Evolutionary conservation across 2,888 invertebrate genomes (phyloP).

Genomic region (Tenodera sinensis): DNA sequence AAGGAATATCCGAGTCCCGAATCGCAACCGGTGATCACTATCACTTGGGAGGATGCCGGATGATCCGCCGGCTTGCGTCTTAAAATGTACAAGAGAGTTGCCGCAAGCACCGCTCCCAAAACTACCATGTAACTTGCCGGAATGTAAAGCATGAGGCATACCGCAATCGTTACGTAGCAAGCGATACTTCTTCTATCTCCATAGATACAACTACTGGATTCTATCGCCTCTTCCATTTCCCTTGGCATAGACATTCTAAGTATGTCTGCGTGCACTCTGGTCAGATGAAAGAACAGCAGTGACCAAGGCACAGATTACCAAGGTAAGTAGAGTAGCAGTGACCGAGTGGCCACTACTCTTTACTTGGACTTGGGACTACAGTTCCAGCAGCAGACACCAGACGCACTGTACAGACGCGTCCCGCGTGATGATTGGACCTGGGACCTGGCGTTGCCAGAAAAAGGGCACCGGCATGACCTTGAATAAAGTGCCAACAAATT

Average conservation of each 20-base stretch:
- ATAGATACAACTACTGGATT: background rate
- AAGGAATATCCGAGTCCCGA: slow-evolving; percentile 41
- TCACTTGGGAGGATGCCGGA: background rate
- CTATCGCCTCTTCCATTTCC: background rate
- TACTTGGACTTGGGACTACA: background rate
- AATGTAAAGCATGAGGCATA: background rate
- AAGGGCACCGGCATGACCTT: background rate
- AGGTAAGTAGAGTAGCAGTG: too few species aligned
- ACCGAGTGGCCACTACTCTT: too few species aligned
- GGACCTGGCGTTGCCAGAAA: too few species aligned
- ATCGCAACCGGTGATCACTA: slow-evolving; percentile 42
- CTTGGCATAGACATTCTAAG: background rate
- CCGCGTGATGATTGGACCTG: background rate
- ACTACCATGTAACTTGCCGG: background rate
- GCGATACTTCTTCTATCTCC: background rate
- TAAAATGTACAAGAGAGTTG: background rate
- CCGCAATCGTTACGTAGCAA: background rate
- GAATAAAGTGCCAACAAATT: background rate
- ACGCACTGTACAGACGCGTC: background rate
- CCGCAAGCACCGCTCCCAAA: background rate
- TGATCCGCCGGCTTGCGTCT: background rate
- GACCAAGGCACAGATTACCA: too few species aligned
- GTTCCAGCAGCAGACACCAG: background rate
- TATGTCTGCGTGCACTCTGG: background rate
- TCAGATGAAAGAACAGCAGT: background rate